phyloP scores from a whole-genome alignment of 2,113 vertebrate genomes.

The Cololabis saira region DNA sequence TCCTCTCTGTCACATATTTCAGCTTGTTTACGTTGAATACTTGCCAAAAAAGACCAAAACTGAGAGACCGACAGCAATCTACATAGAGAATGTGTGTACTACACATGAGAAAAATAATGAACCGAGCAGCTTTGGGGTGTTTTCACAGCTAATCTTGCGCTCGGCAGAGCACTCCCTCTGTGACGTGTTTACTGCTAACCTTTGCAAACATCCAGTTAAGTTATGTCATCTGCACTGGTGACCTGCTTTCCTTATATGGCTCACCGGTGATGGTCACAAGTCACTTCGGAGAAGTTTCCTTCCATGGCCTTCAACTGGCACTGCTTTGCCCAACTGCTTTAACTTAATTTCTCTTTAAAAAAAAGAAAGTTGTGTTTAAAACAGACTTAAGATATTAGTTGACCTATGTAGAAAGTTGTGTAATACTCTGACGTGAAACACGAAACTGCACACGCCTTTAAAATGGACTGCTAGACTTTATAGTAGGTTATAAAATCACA shows the following conservation, averaged over 20 bases:
- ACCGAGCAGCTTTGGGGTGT: not conserved
- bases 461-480: constrained; percentile 3
- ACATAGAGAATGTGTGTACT: no score
- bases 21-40: not conserved
- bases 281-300: constrained; percentile 54
- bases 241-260: constrained; percentile 77
- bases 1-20: not conserved
- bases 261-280: constrained; percentile 23
- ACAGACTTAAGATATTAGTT: constrained; percentile 7
- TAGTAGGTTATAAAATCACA: no score
- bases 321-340: constrained; percentile 53
- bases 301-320: constrained; percentile 27
- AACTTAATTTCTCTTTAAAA: constrained; percentile 12
- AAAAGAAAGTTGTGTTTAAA: not conserved
- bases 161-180: not conserved
- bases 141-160: not conserved
- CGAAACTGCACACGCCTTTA: constrained; percentile 2
- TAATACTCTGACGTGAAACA: constrained; percentile 5
- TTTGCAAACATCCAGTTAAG: constrained; percentile 34
- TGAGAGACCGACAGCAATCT: not conserved
- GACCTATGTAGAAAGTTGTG: constrained; percentile 5
- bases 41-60: not conserved
- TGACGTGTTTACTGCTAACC: constrained; percentile 4
- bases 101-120: not conserved
- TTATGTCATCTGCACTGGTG: constrained; percentile 37